Percentiles rank a stretch among this genome's conserved stretches.
These are phyloP conservation scores for Lycaena phlaeas DNA, from an alignment of 2,888 invertebrate genomes.

Conservation along the genomic window DNA sequence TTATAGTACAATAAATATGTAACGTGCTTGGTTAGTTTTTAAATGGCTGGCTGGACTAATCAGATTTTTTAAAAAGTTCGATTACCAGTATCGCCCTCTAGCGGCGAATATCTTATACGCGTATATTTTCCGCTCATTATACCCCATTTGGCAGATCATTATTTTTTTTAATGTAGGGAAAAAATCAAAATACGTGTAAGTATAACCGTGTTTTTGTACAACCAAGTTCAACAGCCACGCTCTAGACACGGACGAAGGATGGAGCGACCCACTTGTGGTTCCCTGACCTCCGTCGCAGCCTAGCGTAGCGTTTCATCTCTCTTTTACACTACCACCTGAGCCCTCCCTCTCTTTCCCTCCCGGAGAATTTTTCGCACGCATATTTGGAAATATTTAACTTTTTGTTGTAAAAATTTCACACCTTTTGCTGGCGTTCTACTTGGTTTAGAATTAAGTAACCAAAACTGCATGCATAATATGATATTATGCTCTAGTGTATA, in stretches of 20 bases:
- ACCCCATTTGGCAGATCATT: slow-evolving; percentile 16
- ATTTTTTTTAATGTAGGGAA: slow-evolving; percentile 22
- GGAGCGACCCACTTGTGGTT: slow-evolving; percentile 70
- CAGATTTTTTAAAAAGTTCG: no score
- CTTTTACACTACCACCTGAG: slow-evolving; percentile 27
- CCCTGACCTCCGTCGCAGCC: slow-evolving; percentile 67
- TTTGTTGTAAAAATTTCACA: not conserved
- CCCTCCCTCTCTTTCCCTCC: slow-evolving; percentile 46
- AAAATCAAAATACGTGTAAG: slow-evolving; percentile 36
- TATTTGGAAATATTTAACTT: slow-evolving; percentile 39
- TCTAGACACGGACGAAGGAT: slow-evolving; percentile 61
- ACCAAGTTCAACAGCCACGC: slow-evolving; percentile 61
- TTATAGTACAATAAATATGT: no score
- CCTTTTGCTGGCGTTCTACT: not conserved
- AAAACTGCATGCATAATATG: no score
- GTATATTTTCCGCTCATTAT: no score
- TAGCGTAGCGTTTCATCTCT: slow-evolving; percentile 40
- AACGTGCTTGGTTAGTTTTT: no score
- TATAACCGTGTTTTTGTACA: slow-evolving; percentile 60
- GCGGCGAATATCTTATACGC: no score
- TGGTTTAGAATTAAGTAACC: not conserved
- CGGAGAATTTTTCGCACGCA: slow-evolving; percentile 67
- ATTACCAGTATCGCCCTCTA: no score
- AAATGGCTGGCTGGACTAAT: no score
- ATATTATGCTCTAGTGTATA: no score